Base-by-base conservation (phyloP, 2,797 vertebrate species). In the Epinephelus malabaricus region DNA sequence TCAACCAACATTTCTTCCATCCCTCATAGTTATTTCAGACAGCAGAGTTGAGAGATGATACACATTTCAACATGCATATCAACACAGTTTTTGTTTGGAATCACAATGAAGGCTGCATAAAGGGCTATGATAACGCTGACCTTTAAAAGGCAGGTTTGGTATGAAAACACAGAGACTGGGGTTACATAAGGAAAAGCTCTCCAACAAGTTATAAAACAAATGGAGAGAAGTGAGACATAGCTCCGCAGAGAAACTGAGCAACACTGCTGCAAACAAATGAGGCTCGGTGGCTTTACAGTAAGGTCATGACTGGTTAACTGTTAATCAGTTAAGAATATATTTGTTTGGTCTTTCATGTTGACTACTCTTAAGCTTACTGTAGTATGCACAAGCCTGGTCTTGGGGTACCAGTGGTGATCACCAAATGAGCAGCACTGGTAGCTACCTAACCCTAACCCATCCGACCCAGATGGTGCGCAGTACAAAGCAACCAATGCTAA, bases 61-160 rank as follows among this genome's bases (percentile, higher is more conserved):
- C 53, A 66, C 55, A 0, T 61, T 67, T 79, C 78, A 62, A 53
- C 76, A 69, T 76, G 62, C 78, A 86, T 84, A 79, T 82, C 78
- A 79, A 73, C 78, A 40, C 1, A 6, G 27, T 10, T 9, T 88
- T 61, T 61, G 60, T 65, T 69, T 64, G 58, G 78, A 83, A 71
- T 85, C 73, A 51, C 38, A 79, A 68, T 75, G 81, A 83, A 62
- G 46, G 55, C 69, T 53, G 54, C 47, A 71, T 69, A 68, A 85
- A 68, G 69, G 50, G 59, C 64, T 58, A 69, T 65, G 81, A 89
- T 78, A 83, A 78, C 12, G 7, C 13, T 82, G 86, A 90, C 91
- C 90, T 91, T 91, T 92, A 81, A 59, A 64, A 88, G 71, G 45
- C 25, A 76, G 79, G 69, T 62, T 62, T 78, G 63, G 51, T 76